Evolutionary conservation across 2,113 vertebrate genomes (phyloP), one percentile per base, ranked within the genome.

Genomic region (Rhinopomastus cyanomelas): DNA sequence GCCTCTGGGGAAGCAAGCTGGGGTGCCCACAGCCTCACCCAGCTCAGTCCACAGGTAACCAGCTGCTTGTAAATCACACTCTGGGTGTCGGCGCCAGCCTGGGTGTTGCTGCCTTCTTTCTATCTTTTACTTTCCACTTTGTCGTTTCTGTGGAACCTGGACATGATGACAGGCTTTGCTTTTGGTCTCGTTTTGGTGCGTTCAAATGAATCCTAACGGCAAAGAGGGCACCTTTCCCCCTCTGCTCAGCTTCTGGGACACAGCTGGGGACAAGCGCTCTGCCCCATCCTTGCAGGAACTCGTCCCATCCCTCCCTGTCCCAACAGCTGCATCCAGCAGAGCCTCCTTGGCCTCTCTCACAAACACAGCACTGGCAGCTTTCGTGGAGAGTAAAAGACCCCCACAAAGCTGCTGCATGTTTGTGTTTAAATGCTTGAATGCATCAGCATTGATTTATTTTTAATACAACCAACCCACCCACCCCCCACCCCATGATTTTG

Each of bases 191-290:
- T 30, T 49, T 34, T 9, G 19, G 44, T 48, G 19, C 1, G 23
- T 62, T 77, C 42, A 71, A 83, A 78, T 51, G 66, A 78, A 51
- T 37, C 12, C 55, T 1, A 23, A 57, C 17, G 3, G 8, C 8
- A 4, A 44, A 12, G 52, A 7, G 20, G 20, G 36, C 0, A 0
- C 0, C 0, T 3, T 64, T 2, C 3, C 16, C 52, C 16, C 51
- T 69, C 32, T 11, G 42, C 77, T 23, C 1, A 0, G 65, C 19
- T 53, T 32, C 30, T 8, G 4, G 55, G 83, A 8, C 9, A 1
- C 3, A 6, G 75, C 5, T 2, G 26, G 68, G 1, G 4, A 11
- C 1, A 2, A 23, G 60, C 1, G 11, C 48, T 48, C 27, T 34
- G 71, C 30, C 59, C 44, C 3, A 1, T 10, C 34, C 37, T 51